These are phyloP conservation scores for Isoperla grammatica DNA, from an alignment of 2,888 invertebrate species.

Conservation along the genomic window DNA sequence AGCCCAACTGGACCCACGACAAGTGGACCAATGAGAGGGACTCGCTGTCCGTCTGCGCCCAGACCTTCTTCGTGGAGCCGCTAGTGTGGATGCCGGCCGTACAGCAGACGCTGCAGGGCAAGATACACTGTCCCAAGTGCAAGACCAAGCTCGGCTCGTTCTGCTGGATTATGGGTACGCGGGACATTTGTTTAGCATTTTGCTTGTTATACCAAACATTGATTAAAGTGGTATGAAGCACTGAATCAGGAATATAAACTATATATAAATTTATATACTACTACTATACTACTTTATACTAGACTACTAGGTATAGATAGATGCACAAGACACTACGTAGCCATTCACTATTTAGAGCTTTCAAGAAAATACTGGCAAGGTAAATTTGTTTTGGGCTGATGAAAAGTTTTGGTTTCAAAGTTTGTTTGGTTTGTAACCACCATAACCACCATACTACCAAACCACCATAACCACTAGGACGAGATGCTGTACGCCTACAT, in stretches of 20 bases:
- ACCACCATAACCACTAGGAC: too few relatives aligned
- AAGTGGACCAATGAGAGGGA: constrained; percentile 35
- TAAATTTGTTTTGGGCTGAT: too few relatives aligned
- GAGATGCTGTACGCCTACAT: too few relatives aligned
- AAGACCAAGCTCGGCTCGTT: constrained; percentile 79
- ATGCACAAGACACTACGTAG: too few relatives aligned
- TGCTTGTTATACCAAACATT: neutral
- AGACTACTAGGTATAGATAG: too few relatives aligned
- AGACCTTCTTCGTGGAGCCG: constrained; percentile 83
- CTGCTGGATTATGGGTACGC: constrained; percentile 80
- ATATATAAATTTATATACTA: constrained; percentile 1
- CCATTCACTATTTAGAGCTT: too few relatives aligned
- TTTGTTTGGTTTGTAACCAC: too few relatives aligned
- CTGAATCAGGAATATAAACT: neutral
- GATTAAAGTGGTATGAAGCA: neutral
- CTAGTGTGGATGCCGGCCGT: constrained; percentile 82
- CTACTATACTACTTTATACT: constrained; percentile 18
- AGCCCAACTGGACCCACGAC: constrained; percentile 47
- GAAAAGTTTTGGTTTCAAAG: too few relatives aligned
- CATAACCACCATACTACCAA: too few relatives aligned
- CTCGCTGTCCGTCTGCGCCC: constrained; percentile 50
- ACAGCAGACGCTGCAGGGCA: constrained; percentile 65
- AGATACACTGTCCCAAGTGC: constrained; percentile 82
- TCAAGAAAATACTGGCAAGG: too few relatives aligned
- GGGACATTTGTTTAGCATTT: neutral